Evolutionary conservation across 2,888 invertebrate species (phyloP), one percentile per base, ranked within the genome.

Genomic region (Junonia oenone): DNA sequence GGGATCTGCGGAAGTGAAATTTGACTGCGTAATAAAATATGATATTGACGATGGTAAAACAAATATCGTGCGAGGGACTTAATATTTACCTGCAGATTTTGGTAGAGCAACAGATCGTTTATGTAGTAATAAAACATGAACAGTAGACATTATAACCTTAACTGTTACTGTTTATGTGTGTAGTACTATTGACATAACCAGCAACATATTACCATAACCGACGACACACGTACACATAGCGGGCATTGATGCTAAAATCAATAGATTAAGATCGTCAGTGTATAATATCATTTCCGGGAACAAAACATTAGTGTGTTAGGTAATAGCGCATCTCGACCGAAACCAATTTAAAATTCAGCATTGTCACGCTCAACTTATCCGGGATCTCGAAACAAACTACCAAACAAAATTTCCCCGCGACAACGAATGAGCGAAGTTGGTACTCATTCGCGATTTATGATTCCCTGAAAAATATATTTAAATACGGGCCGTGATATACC

Each of bases 401-500:
- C 60, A 64, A 68, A 68, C 68, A 64, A 68, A 67, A 68, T 65
- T 68, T 55, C 56, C 50, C 55, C 53, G 63, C 63, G 61, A 67
- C 63, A 64, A 64, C 65, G 66, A 65, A 68, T 61, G 69, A 72
- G 71, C 70, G 69, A 70, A 69, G 70, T 70, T 70, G 63, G 66
- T 63, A 62, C 66, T 71, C 71, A 71, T 72, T 69, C 69, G 63
- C 70, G 69, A 77, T 76, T 75, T 74, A 75, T 70, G 69, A 67
- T 65, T 64, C 67, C 62, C 63, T 71, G 71, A 74, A 73, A 72
- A 72, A 72, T 74, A 69, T 75, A 77, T 75, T 74, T 75, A 72
- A 73, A 73, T 72, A 69, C 68, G 69, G 65, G 65, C 66, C 64
- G 65, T 74, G 71, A 72, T 70, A 66, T 71, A 74, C 67, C 60